Evolutionary conservation across 2,888 invertebrate species (phyloP), one percentile per base, ranked within the genome.

Genomic region (Eledone cirrhosa): DNA sequence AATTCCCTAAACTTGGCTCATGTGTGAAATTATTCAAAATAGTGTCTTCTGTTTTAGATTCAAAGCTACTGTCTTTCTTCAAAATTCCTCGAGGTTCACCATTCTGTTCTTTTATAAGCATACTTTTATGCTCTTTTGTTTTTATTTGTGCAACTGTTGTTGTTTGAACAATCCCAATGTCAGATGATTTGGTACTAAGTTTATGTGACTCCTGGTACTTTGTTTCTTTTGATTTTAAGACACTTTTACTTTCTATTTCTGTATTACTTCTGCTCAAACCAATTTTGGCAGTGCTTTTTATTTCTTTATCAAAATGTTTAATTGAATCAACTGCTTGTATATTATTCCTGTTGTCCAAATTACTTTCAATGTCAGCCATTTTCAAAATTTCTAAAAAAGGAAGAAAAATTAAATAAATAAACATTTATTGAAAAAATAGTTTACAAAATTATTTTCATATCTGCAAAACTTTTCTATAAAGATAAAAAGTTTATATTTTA

Each of bases 1-100:
- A 41, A 41, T 11, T 41, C 8, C 11, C 41, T 41, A 41, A 41
- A 41, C 11, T 41, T 41, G 41, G 41, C 3, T 41, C n/a, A n/a
- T n/a, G n/a, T n/a, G n/a, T n/a, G n/a, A n/a, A n/a, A n/a, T n/a
- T n/a, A n/a, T n/a, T n/a, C n/a, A n/a, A n/a, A n/a, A n/a, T 41
- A 41, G 11, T 41, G 11, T 41, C 41, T 41, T 41, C 41, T 41
- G 41, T 72, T 41, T 80, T 80, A 31, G 80, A 79, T 59, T 86
- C 86, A 80, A 85, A 85, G 80, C 84, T 85, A 67, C 85, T 82
- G 53, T 86, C 85, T 78, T 84, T 86, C 78, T 87, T 86, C 19
- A 85, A 80, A 78, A 85, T 86, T 65, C 85, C 82, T 81, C 80
- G 82, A 27, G 84, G 82, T 79, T 85, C 65, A n/a, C 77, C 67